phyloP scores from a whole-genome alignment of 2,888 invertebrate species.

The Drosophila eohydei region DNA sequence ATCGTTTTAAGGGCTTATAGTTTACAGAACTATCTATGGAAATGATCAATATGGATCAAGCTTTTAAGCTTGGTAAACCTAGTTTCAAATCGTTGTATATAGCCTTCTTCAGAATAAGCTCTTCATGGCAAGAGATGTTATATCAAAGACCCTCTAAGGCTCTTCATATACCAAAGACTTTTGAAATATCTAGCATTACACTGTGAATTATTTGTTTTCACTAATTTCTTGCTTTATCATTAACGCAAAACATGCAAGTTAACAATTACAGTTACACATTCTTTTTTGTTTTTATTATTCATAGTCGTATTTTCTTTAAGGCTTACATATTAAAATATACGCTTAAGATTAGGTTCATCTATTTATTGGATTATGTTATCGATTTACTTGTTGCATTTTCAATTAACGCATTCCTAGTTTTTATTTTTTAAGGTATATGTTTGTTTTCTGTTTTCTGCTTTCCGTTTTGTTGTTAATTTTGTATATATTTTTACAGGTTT shows the following conservation, averaged over 20 bases:
- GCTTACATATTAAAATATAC: conserved; percentile 80
- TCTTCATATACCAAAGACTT: neutral
- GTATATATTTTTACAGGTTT: conserved; percentile 52
- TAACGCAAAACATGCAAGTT: neutral
- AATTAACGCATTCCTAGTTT: conserved; percentile 48
- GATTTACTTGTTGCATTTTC: conserved; percentile 46
- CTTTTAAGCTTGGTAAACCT: too few species aligned
- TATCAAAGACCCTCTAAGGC: neutral
- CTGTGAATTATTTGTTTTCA: neutral
- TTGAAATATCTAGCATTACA: neutral
- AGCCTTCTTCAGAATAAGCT: too few species aligned
- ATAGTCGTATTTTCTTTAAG: conserved; percentile 80
- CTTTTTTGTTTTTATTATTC: conserved; percentile 72
- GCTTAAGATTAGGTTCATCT: conserved; percentile 72
- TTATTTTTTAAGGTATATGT: conserved; percentile 51
- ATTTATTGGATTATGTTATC: conserved; percentile 73
- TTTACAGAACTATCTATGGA: too few species aligned
- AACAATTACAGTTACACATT: conserved; percentile 61
- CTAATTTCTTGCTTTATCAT: neutral
- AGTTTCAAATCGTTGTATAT: too few species aligned
- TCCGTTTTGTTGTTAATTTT: neutral
- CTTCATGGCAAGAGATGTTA: too few species aligned
- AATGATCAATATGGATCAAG: too few species aligned
- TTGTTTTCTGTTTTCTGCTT: conserved; percentile 12
- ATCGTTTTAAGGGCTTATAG: too few species aligned